These are phyloP conservation scores for Benthosema pterotum DNA, from an alignment of 2,797 vertebrate genomes.

Conservation along the genomic window DNA sequence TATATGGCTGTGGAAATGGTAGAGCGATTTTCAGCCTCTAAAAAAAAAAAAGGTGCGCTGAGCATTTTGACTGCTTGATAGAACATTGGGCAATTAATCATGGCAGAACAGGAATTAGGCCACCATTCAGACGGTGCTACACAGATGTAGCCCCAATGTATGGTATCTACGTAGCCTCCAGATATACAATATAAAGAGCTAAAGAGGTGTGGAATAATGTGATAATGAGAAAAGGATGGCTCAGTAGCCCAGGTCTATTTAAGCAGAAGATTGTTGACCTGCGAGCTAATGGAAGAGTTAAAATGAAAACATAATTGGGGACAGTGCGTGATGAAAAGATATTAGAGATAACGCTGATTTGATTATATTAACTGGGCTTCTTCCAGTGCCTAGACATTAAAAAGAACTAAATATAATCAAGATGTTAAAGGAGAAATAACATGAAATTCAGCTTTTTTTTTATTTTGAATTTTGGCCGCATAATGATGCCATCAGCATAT, in stretches of 20 bases:
- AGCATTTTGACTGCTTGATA: constrained; percentile 20
- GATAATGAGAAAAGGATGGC: constrained; percentile 31
- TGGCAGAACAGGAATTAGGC: constrained; percentile 33
- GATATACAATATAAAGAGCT: constrained; percentile 42
- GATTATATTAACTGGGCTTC: constrained; percentile 29
- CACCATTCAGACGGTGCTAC: constrained; percentile 24
- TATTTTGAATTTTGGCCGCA: no score
- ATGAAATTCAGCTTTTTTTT: no score
- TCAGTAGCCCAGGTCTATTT: constrained; percentile 9
- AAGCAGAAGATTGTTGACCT: constrained; percentile 22
- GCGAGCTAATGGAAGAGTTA: neutral
- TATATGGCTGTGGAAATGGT: neutral
- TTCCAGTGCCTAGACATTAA: constrained; percentile 4
- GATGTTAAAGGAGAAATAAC: no score
- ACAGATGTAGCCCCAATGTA: constrained; percentile 32
- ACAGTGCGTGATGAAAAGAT: constrained; percentile 28
- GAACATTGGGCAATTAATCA: constrained; percentile 35
- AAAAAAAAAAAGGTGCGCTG: constrained; percentile 3
- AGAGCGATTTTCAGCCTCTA: neutral
- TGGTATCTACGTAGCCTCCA: constrained; percentile 26
- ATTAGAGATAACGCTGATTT: constrained; percentile 20
- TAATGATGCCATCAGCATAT: no score
- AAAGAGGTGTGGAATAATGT: constrained; percentile 28
- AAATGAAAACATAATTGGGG: constrained; percentile 7
- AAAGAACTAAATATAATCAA: no score